These are phyloP conservation scores for Leuctra nigra DNA, from an alignment of 2,888 invertebrate genomes.

Conservation along the genomic window DNA sequence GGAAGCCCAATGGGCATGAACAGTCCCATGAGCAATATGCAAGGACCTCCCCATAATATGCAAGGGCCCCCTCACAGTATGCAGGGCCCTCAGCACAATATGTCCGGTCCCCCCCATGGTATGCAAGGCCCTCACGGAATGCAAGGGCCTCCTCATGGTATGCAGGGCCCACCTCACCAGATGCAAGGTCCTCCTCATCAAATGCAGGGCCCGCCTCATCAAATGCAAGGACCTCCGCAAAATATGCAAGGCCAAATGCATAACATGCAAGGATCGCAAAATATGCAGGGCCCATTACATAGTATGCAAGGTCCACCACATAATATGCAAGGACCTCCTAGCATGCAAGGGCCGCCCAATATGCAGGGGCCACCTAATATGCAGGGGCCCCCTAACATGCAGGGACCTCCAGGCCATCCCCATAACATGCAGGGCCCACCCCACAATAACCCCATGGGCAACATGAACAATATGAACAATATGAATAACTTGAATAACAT, in stretches of 20 bases:
- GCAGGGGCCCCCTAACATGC: conserved; percentile 17
- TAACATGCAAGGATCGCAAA: conserved; percentile 1
- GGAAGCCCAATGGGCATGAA: conserved; percentile 47
- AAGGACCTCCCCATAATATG: conserved; percentile 2
- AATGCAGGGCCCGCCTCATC: conserved; percentile 1
- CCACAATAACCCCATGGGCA: conserved; percentile 32
- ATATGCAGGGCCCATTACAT: conserved; percentile 1
- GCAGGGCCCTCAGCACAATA: conserved; percentile 1
- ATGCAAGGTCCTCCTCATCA: not conserved
- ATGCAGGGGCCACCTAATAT: conserved; percentile 4
- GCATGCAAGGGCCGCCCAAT: conserved; percentile 3
- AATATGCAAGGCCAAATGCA: conserved; percentile 16
- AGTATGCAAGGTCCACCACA: conserved; percentile 1
- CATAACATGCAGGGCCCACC: conserved; percentile 7
- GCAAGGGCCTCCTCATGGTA: not conserved
- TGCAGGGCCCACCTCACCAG: not conserved
- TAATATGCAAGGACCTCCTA: conserved; percentile 8
- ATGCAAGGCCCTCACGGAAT: not conserved
- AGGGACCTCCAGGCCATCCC: not conserved
- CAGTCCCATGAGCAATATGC: conserved; percentile 27
- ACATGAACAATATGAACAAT: conserved; percentile 26
- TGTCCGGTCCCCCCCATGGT: not conserved
- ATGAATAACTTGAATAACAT: conserved; percentile 28
- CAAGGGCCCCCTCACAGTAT: conserved; percentile 3
- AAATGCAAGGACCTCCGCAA: conserved; percentile 16